These are phyloP conservation scores for Xanthostigma xanthostigma DNA, from an alignment of 2,888 invertebrate genomes.

Conservation along the genomic window DNA sequence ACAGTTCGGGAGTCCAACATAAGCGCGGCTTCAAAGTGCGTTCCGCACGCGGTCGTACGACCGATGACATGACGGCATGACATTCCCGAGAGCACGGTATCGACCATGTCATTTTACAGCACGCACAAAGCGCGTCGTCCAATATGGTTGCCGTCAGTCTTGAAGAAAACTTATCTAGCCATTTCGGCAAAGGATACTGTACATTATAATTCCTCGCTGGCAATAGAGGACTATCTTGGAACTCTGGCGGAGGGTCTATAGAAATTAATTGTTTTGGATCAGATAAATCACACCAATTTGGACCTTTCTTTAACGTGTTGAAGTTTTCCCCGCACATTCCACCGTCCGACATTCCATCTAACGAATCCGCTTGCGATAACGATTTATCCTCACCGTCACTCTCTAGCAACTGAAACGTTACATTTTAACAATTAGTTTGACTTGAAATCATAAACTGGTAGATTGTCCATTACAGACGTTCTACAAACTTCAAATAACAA, in stretches of 20 bases:
- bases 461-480: no score
- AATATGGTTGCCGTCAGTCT: conserved; percentile 31
- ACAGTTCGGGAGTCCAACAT: conserved; percentile 40
- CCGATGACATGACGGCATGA: conserved; percentile 6
- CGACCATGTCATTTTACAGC: conserved; percentile 23
- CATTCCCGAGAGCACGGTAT: conserved; percentile 14
- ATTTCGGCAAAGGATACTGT: background rate
- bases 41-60: background rate
- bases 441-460: no score
- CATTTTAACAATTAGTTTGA: background rate
- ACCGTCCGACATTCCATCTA: conserved; percentile 57
- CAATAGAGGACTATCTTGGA: conserved; percentile 50
- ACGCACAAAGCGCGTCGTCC: conserved; percentile 32
- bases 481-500: no score
- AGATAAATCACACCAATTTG: conserved; percentile 35
- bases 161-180: conserved; percentile 30
- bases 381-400: conserved; percentile 68
- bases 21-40: conserved; percentile 18
- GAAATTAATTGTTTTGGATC: conserved; percentile 41
- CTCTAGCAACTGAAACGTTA: conserved; percentile 50
- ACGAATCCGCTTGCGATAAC: conserved; percentile 62
- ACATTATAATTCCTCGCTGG: conserved; percentile 10
- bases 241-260: conserved; percentile 75
- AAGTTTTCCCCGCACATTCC: conserved; percentile 69
- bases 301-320: conserved; percentile 69